A percentile compares a stretch with the other conserved stretches of the same genome.
Conservation (phyloP, 1,140 invertebrate species). For the Brachionus manjavacas region DNA sequence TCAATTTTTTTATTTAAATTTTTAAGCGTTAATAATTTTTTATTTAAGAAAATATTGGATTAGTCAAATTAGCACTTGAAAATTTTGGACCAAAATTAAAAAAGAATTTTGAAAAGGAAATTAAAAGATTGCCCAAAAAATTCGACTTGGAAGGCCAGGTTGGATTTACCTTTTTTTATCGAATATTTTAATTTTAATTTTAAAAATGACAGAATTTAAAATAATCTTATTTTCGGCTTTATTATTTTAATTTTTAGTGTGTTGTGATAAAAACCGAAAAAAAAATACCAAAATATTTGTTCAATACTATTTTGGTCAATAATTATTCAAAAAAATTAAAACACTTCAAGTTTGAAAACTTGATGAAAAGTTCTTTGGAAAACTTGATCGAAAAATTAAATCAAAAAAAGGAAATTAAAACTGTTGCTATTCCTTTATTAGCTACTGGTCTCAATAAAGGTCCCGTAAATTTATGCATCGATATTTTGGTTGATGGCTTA, state of each 20-base stretch:
- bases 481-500: background rate
- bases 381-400: background rate
- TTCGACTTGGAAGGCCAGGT: background rate
- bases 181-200: background rate
- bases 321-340: background rate
- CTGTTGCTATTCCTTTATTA: background rate
- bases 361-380: background rate
- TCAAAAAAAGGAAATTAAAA: background rate
- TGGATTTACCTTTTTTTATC: background rate
- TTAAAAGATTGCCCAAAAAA: background rate
- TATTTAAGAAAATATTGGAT: background rate
- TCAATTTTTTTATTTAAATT: background rate
- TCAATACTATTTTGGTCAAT: background rate
- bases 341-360: background rate
- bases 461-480: background rate
- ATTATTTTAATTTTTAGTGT: background rate
- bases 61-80: background rate
- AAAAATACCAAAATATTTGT: background rate
- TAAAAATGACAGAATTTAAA: no score
- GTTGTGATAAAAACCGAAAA: background rate
- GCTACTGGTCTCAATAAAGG: background rate
- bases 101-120: background rate
- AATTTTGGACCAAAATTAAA: background rate
- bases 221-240: no score
- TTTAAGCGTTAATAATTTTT: background rate